These are phyloP conservation scores for Dipodomys ordii DNA, from an alignment of 2,113 vertebrate species.

Conservation along the genomic window DNA sequence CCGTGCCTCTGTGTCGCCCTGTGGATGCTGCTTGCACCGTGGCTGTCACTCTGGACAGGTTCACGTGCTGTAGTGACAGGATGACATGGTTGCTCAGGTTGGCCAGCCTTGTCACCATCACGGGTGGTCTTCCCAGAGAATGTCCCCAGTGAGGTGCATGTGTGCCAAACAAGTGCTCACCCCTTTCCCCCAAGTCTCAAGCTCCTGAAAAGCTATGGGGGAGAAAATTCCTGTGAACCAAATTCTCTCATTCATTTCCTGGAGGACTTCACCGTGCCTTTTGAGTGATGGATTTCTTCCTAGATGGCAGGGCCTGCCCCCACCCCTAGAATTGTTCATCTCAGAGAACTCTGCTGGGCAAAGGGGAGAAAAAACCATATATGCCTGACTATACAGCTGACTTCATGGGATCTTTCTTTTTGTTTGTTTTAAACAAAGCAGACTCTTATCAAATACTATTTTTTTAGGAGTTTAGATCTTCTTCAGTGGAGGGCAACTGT, in stretches of 20 bases:
- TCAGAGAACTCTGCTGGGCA: neutral
- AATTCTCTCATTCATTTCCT: neutral
- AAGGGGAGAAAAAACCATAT: neutral
- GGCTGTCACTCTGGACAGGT: slow-evolving; percentile 11
- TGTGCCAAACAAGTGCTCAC: neutral
- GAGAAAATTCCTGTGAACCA: neutral
- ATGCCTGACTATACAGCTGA: neutral
- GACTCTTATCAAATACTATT: neutral
- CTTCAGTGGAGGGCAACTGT: neutral
- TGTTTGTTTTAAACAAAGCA: neutral
- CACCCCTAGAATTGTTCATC: neutral
- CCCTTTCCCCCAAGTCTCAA: too few species aligned
- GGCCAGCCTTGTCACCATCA: neutral
- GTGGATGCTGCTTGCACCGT: neutral
- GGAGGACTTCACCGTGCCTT: neutral
- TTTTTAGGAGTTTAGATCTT: neutral
- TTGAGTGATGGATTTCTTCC: neutral
- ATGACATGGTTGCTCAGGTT: neutral
- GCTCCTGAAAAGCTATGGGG: neutral
- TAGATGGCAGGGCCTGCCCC: neutral
- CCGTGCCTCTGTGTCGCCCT: neutral
- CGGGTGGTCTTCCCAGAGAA: neutral
- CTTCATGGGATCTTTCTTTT: neutral
- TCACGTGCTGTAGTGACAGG: neutral
- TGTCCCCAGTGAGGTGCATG: neutral